A percentile compares a stretch with the other conserved stretches of the same genome.
These are phyloP conservation scores for Ptychodera flava DNA, from an alignment of 35 echinoderm and acorn worm genomes.

Conservation along the genomic window DNA sequence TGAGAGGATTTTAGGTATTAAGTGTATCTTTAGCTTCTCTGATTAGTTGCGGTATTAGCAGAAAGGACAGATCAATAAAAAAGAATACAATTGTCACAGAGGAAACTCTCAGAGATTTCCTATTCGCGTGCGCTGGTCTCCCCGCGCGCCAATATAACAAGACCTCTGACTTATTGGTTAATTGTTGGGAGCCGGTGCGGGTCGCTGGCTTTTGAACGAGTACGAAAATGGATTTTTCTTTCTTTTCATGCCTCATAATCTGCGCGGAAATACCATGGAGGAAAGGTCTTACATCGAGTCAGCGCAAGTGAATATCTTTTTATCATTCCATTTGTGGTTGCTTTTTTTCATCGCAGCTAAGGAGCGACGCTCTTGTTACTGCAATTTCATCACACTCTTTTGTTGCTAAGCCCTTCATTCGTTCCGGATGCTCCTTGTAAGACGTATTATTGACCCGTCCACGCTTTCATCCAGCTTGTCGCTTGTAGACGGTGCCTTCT, in stretches of 20 bases:
- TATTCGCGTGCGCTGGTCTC: not conserved
- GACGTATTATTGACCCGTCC: not conserved
- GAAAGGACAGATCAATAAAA: not conserved
- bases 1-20: not conserved
- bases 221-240: not conserved
- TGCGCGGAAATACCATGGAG: not conserved
- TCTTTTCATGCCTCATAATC: not conserved
- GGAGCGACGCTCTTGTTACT: not conserved
- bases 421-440: not conserved
- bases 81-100: not conserved
- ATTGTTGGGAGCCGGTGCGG: not conserved
- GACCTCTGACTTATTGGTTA: not conserved
- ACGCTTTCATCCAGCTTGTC: not conserved
- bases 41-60: not conserved
- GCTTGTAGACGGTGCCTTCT: no score
- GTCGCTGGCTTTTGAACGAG: not conserved
- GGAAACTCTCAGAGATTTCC: not conserved
- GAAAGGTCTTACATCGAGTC: not conserved
- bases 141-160: not conserved
- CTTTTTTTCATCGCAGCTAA: not conserved
- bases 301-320: not conserved
- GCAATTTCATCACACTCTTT: not conserved
- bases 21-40: not conserved
- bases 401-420: not conserved
- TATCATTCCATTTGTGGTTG: not conserved